phyloP scores from a whole-genome alignment of 1,140 invertebrate species.

The Lysiphlebus fabarum region DNA sequence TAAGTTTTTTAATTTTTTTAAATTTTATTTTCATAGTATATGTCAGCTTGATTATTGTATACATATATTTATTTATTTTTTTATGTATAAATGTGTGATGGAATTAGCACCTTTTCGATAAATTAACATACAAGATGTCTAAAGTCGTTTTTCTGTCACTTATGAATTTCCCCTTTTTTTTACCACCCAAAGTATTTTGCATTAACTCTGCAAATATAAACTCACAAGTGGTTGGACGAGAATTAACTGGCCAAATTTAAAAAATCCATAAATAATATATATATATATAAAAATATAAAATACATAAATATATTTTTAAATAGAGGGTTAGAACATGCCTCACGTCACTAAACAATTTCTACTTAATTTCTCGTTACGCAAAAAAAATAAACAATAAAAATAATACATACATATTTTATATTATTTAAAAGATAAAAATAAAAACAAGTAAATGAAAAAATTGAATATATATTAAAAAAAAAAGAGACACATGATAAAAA shows the following conservation, averaged over 20 bases:
- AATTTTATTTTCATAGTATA: not conserved
- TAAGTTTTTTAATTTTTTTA: too few relatives aligned
- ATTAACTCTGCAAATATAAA: constrained; percentile 50
- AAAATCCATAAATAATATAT: not conserved
- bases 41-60: constrained; percentile 1
- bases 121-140: constrained; percentile 24
- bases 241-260: constrained; percentile 28
- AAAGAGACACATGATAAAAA: not conserved
- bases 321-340: too few relatives aligned
- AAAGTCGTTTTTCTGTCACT: constrained; percentile 9
- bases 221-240: constrained; percentile 40
- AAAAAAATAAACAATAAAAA: not conserved
- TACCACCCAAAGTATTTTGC: constrained; percentile 32
- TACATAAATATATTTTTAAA: not conserved
- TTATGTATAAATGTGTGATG: constrained; percentile 14
- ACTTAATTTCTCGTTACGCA: too few relatives aligned
- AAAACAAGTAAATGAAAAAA: not conserved
- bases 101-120: constrained; percentile 24
- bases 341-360: too few relatives aligned
- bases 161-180: too few relatives aligned
- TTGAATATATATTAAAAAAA: not conserved
- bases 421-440: not conserved
- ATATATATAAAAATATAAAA: not conserved
- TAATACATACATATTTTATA: constrained; percentile 1
- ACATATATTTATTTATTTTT: not conserved